Percentiles rank a stretch among this genome's conserved stretches.
phyloP scores from a whole-genome alignment of 2,888 invertebrate species.

The Pinctada fucata region DNA sequence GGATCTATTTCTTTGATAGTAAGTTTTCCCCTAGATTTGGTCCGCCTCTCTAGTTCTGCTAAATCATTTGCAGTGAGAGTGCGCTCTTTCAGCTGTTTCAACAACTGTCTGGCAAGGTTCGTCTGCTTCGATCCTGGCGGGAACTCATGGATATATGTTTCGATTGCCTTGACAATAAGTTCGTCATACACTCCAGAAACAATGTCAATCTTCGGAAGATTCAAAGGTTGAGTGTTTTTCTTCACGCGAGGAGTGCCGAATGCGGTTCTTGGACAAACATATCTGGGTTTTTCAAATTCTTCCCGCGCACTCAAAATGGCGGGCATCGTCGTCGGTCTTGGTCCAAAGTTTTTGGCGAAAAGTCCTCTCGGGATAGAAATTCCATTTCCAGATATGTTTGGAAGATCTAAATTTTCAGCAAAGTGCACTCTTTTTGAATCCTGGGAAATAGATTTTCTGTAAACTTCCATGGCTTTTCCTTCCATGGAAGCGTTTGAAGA shows the following conservation, averaged over 20 bases:
- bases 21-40: slow-evolving; percentile 15
- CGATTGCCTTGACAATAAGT: slow-evolving; percentile 62
- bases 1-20: slow-evolving; percentile 33
- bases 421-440: slow-evolving; percentile 48
- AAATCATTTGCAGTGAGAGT: slow-evolving; percentile 29
- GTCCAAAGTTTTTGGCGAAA: slow-evolving; percentile 28
- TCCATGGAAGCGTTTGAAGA: slow-evolving; percentile 34
- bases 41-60: slow-evolving; percentile 18
- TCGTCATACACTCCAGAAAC: slow-evolving; percentile 64
- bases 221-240: slow-evolving; percentile 38
- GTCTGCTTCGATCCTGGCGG: slow-evolving; percentile 54
- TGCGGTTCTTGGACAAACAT: slow-evolving; percentile 8
- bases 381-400: slow-evolving; percentile 50
- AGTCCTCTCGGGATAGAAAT: slow-evolving; percentile 35
- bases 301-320: slow-evolving; percentile 40
- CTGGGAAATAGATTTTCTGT: slow-evolving; percentile 31
- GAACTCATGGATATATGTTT: slow-evolving; percentile 57
- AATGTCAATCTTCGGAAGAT: slow-evolving; percentile 66
- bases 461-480: slow-evolving; percentile 35
- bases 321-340: slow-evolving; percentile 49
- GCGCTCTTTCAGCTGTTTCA: slow-evolving; percentile 50
- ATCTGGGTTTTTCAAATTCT: slow-evolving; percentile 4
- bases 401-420: slow-evolving; percentile 45
- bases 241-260: slow-evolving; percentile 17
- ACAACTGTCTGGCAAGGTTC: slow-evolving; percentile 49